Evolutionary conservation across 2,797 vertebrate species (phyloP).

Genomic region (Stomatorhinus walkeri): DNA sequence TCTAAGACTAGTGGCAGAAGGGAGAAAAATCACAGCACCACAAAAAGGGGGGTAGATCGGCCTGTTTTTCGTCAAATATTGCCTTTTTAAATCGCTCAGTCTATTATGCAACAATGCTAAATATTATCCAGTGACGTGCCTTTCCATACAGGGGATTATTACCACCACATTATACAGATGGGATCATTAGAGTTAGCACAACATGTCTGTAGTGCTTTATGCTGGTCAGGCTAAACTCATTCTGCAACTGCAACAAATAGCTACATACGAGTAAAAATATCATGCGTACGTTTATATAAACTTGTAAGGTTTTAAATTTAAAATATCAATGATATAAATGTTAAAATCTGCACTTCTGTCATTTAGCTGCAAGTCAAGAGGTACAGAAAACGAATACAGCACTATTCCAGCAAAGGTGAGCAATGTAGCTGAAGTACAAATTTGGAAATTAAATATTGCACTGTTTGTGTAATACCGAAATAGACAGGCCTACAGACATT

Average conservation of each 20-base stretch:
- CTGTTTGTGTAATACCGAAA: neutral
- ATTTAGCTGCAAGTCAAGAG: neutral
- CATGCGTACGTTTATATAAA: neutral
- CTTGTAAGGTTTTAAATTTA: neutral
- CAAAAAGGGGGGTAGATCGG: constrained; percentile 50
- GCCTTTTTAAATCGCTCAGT: constrained; percentile 32
- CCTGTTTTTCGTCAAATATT: constrained; percentile 48
- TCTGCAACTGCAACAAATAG: neutral
- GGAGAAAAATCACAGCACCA: constrained; percentile 39
- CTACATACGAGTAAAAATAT: neutral
- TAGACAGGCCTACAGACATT: neutral
- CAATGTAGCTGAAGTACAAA: neutral
- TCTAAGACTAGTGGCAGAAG: constrained; percentile 42
- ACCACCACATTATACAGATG: neutral
- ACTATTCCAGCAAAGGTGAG: neutral
- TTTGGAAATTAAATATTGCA: neutral
- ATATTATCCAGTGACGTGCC: constrained; percentile 19
- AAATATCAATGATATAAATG: neutral
- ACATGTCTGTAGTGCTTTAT: neutral
- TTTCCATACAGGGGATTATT: constrained; percentile 31
- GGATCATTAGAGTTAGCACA: neutral
- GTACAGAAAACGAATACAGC: neutral
- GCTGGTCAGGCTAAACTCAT: neutral
- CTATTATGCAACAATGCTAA: constrained; percentile 54
- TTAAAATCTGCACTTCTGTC: neutral